phyloP scores from a whole-genome alignment of 2,113 vertebrate genomes.

The Greenwoodochromis staneri region DNA sequence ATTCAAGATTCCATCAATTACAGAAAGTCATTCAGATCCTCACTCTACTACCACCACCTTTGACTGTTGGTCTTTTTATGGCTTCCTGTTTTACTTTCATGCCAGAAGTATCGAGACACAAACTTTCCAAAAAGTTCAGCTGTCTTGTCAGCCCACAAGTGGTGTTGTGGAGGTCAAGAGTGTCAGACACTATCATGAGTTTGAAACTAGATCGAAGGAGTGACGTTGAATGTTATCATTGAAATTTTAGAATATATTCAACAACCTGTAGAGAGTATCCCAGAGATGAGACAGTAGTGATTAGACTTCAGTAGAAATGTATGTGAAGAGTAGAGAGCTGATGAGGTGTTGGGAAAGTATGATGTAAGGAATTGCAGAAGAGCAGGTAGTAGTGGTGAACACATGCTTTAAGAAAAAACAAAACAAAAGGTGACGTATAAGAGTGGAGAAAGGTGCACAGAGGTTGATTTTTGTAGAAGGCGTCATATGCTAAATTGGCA shows the following conservation, averaged over 20 bases:
- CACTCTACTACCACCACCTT: neutral
- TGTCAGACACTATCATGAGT: neutral
- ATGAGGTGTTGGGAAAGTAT: neutral
- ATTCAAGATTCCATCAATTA: neutral
- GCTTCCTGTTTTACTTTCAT: neutral
- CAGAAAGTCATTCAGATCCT: neutral
- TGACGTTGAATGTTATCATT: neutral
- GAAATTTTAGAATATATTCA: neutral
- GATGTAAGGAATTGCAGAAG: neutral
- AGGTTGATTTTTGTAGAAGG: neutral
- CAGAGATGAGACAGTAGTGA: neutral
- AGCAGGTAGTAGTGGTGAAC: neutral
- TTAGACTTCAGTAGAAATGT: neutral
- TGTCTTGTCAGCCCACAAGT: neutral
- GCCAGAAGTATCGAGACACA: neutral
- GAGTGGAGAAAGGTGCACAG: neutral
- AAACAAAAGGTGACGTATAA: neutral
- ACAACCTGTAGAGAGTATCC: neutral
- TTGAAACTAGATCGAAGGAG: neutral
- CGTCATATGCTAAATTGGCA: neutral
- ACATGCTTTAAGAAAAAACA: neutral
- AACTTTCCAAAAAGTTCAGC: neutral
- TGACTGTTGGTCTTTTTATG: neutral
- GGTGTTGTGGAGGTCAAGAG: neutral
- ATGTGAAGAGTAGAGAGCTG: neutral